Conservation (phyloP, 2,797 vertebrate species). For the Gymnocypris eckloni region DNA sequence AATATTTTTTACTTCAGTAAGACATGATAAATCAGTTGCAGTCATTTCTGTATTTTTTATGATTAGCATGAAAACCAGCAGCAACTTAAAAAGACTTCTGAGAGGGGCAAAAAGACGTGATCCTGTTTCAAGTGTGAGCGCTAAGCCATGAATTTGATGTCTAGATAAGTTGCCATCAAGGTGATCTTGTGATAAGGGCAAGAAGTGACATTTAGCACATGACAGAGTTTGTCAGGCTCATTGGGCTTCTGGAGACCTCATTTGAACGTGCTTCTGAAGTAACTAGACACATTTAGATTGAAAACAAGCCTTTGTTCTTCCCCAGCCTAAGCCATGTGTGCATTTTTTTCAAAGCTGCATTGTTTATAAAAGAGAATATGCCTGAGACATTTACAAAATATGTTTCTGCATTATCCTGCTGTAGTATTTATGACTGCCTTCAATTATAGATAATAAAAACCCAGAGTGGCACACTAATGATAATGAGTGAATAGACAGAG, state of each 20-base stretch:
- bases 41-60: neutral
- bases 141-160: conserved; percentile 37
- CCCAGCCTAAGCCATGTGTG: neutral
- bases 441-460: conserved; percentile 40
- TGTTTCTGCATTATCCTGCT: neutral
- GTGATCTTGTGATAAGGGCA: conserved; percentile 43
- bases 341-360: neutral
- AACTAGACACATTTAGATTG: conserved; percentile 30
- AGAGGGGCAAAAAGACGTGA: neutral
- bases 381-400: neutral
- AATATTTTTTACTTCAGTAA: neutral
- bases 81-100: conserved; percentile 4
- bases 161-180: conserved; percentile 38
- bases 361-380: neutral
- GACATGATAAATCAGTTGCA: neutral
- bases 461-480: conserved; percentile 40
- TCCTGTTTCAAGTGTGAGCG: conserved; percentile 20
- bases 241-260: conserved; percentile 35
- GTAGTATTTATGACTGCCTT: neutral
- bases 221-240: conserved; percentile 37
- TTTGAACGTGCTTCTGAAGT: conserved; percentile 15
- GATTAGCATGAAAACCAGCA: neutral
- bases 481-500: conserved; percentile 55
- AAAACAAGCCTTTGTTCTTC: conserved; percentile 7
- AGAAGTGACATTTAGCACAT: conserved; percentile 47